Evolutionary conservation across 1,140 invertebrate genomes (phyloP), one percentile per base, ranked within the genome.

Genomic region (Drosophila busckii): DNA sequence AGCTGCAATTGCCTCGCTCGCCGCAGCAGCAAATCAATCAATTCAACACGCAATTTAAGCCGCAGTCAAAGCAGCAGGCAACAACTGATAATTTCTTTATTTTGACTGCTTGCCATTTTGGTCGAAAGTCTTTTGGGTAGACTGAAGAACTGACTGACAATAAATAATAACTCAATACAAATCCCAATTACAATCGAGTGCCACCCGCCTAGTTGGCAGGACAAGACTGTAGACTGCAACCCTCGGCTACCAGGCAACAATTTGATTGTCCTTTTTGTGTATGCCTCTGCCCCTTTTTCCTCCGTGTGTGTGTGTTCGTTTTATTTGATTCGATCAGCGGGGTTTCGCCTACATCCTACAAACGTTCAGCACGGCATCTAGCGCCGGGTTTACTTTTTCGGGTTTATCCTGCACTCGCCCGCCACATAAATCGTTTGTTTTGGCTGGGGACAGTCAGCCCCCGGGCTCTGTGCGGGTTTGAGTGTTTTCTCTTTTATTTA

Each of bases 161-260:
- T 80, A 84, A 78, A 84, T 84, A 84, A 84, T 84, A 84, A 78
- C 80, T 84, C 80, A 84, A 84, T 84, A 84, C 71, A 80, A 84
- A 84, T 84, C 80, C 80, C 61, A 84, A 84, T 84, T 84, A 84
- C 69, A 46, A 64, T 46, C 61, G 64, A 80, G 70, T 73, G 71
- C 80, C 80, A 84, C 80, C 80, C 80, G 71, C 68, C 69, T 73
- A 17, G 75, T 31, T 32, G 38, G 50, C 38, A 52, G 44, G 32
- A 32, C 31, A 26, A 29, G 6, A n/a, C n/a, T n/a, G n/a, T n/a
- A n/a, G 34, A 35, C 35, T 50, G 53, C 50, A 66, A 45, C 46
- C 73, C 73, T 68, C 37, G 68, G 70, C 70, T 70, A 64, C 70
- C 55, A 67, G 62, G 35, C 68, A 82, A 68, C 71, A 78, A 69